Percentiles rank a stretch among this genome's conserved stretches.
Evolutionary conservation across 2,113 vertebrate species (phyloP).

Genomic region (Larimichthys crocea): DNA sequence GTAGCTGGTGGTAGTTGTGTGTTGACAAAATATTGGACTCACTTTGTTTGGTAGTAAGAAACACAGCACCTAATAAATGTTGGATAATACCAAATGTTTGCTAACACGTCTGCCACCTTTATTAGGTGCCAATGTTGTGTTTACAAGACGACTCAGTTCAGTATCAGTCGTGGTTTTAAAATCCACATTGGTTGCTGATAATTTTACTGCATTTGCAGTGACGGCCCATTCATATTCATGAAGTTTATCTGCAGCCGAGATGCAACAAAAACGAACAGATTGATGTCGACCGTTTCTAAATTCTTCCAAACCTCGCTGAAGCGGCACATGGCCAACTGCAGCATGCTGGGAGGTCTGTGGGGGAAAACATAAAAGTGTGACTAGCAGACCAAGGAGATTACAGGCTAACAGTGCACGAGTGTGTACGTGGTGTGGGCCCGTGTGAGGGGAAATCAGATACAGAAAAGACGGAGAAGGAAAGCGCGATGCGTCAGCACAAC

Average conservation of each 20-base stretch:
- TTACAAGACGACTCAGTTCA: not conserved
- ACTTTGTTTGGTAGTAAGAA: no score
- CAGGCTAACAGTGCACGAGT: constrained; percentile 31
- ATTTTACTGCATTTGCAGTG: not conserved
- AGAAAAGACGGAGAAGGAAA: constrained; percentile 29
- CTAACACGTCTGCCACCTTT: not conserved
- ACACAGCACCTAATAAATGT: not conserved
- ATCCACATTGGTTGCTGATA: not conserved
- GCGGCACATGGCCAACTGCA: constrained; percentile 36
- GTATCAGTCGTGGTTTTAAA: not conserved
- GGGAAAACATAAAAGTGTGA: constrained; percentile 61
- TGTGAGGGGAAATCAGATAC: constrained; percentile 44
- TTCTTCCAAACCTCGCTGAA: constrained; percentile 31
- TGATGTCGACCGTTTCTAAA: constrained; percentile 37
- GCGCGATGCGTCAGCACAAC: constrained; percentile 41
- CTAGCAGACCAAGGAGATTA: constrained; percentile 49
- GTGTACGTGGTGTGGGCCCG: constrained; percentile 28
- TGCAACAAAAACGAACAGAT: constrained; percentile 37
- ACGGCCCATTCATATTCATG: constrained; percentile 21
- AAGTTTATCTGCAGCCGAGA: constrained; percentile 1
- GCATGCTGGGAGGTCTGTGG: constrained; percentile 47
- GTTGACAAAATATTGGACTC: not conserved
- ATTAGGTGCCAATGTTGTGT: not conserved
- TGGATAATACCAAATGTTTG: not conserved
- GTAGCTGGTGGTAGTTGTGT: not conserved